Conservation (phyloP, 2,888 invertebrate genomes). For the Cylloceria caligata region DNA sequence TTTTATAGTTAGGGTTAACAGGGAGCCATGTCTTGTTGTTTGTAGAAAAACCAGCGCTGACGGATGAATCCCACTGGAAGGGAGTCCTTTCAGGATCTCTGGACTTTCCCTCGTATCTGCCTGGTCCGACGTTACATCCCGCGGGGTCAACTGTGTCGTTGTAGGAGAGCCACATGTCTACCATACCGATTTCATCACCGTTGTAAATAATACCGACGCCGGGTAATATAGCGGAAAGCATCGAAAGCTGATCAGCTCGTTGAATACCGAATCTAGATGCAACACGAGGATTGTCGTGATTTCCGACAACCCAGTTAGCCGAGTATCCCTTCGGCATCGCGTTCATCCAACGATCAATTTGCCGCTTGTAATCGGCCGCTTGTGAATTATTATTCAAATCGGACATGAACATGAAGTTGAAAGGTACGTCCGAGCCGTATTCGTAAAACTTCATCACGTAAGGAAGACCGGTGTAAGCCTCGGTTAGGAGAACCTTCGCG, state of each 20-base stretch:
- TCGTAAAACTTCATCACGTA: slow-evolving; percentile 85
- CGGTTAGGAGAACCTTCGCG: slow-evolving; percentile 87
- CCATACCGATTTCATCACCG: slow-evolving; percentile 94
- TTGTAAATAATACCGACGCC: slow-evolving; percentile 89
- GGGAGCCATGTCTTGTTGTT: slow-evolving; percentile 88
- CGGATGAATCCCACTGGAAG: slow-evolving; percentile 87
- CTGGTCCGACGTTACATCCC: slow-evolving; percentile 87
- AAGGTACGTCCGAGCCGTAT: slow-evolving; percentile 85
- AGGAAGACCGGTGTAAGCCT: slow-evolving; percentile 86
- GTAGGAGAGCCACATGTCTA: slow-evolving; percentile 87
- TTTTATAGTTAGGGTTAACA: slow-evolving; percentile 87
- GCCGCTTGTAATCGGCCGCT: slow-evolving; percentile 85
- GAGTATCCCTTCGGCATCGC: slow-evolving; percentile 86
- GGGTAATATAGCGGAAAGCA: slow-evolving; percentile 88
- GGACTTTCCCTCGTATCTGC: slow-evolving; percentile 85
- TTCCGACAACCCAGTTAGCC: slow-evolving; percentile 90
- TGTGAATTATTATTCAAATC: slow-evolving; percentile 83
- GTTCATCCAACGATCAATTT: slow-evolving; percentile 87
- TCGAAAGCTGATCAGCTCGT: slow-evolving; percentile 86
- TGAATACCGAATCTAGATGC: slow-evolving; percentile 84
- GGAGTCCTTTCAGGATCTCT: slow-evolving; percentile 86
- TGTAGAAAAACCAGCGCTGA: slow-evolving; percentile 88
- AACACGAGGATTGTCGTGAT: slow-evolving; percentile 85
- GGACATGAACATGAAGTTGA: slow-evolving; percentile 88
- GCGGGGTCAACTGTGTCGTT: slow-evolving; percentile 88